Conservation (phyloP, 2,797 vertebrate species). For the Gymnodraco acuticeps region DNA sequence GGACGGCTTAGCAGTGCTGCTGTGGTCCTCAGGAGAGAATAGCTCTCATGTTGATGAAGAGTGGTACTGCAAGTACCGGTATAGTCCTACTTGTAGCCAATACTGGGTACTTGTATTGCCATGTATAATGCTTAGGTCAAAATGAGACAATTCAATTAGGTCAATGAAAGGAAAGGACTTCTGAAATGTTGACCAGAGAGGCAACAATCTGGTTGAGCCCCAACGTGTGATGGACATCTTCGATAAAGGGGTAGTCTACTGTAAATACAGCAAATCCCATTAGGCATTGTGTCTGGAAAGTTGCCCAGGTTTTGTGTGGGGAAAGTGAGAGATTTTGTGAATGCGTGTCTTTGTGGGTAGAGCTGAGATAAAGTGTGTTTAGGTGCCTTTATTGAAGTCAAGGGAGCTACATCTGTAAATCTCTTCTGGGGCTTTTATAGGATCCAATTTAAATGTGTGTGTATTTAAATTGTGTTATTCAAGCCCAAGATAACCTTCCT, state of each 20-base stretch:
- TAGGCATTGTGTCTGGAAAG: not conserved
- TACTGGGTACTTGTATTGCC: not conserved
- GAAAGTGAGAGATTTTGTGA: not conserved
- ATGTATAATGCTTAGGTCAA: not conserved
- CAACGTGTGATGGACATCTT: not conserved
- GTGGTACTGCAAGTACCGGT: not conserved
- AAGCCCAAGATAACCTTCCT: constrained; percentile 7
- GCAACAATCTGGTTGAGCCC: not conserved
- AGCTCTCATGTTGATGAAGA: not conserved
- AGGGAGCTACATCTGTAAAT: not conserved
- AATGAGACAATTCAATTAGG: not conserved
- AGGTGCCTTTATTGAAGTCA: not conserved
- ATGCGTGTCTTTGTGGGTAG: not conserved
- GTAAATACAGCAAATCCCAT: not conserved
- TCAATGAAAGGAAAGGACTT: not conserved
- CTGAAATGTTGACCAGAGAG: constrained; percentile 13
- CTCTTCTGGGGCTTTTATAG: not conserved
- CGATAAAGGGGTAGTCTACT: not conserved
- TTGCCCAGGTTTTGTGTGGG: not conserved
- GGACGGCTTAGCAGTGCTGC: not conserved
- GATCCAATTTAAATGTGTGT: constrained; percentile 14
- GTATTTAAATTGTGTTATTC: constrained; percentile 23
- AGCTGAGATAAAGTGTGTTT: not conserved
- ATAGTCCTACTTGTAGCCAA: not conserved
- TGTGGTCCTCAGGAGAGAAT: not conserved